phyloP scores from a whole-genome alignment of 2,113 vertebrate species.

The Cygnus buccinator region DNA sequence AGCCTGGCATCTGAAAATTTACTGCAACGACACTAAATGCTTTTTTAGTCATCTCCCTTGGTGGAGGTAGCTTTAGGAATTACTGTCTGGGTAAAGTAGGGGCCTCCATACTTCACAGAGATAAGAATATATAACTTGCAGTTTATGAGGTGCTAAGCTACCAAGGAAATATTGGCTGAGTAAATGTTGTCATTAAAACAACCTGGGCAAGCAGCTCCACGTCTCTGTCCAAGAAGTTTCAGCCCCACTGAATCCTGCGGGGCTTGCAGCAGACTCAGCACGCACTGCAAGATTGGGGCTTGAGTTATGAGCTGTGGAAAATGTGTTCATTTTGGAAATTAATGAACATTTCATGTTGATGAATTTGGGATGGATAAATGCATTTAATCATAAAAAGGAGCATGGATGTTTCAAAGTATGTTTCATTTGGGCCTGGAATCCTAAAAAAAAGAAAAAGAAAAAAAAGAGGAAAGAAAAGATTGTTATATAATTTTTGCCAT shows the following conservation, averaged over 20 bases:
- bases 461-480: neutral
- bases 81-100: neutral
- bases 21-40: neutral
- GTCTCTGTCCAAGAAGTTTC: rapidly evolving
- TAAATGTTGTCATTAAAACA: neutral
- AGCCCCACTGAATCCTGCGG: neutral
- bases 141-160: neutral
- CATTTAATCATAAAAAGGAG: neutral
- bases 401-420: neutral
- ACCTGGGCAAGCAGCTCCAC: neutral
- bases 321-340: neutral
- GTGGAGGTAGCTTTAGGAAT: neutral
- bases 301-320: neutral
- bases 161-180: neutral
- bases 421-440: neutral
- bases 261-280: rapidly evolving
- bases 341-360: neutral
- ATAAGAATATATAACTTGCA: neutral
- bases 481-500: neutral
- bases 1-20: neutral
- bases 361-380: neutral
- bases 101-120: neutral
- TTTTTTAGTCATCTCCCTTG: neutral
- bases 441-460: neutral
- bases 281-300: neutral